Evolutionary conservation across 2,888 invertebrate species (phyloP), one percentile per base, ranked within the genome.

Genomic region (Thymelicus lineola): DNA sequence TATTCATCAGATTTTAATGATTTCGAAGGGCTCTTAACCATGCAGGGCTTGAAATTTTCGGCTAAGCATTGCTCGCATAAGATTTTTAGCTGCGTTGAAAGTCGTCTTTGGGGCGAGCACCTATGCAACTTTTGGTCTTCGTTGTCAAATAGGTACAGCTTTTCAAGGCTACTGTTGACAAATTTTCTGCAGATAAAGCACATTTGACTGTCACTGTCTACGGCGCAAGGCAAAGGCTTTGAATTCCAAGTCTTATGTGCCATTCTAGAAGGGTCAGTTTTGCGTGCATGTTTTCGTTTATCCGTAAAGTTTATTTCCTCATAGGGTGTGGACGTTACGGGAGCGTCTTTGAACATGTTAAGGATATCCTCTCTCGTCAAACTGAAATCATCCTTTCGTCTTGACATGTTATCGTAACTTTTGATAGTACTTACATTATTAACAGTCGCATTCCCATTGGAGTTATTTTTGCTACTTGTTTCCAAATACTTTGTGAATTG

Each of bases 271-370:
- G 93, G 93, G 73, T 93, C 91, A 7, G 87, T 89, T 77, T 93
- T 93, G 12, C 93, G 80, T 0, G 88, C 87, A 77, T 93, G 90
- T 38, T 85, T 83, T 12, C 90, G 79, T 73, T 91, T 91, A 38
- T 86, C 87, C 6, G 70, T 79, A 61, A 79, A 82, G 0, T 85
- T 81, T 45, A 79, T 84, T 42, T 87, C 88, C 10, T 80, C 79
- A 66, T 86, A 88, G 1, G 90, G 89, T n/a, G 88, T 70, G 1
- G 89, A 84, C 0, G 87, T 86, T 2, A 93, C 88, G 0, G 94
- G 94, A 0, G 92, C 86, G 78, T 93, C 90, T 79, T 93, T 93
- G 35, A 93, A 90, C 89, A 93, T 89, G 73, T 93, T 91, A 14
- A 93, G 74, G 38, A 93, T 84, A 60, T 92, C 90, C 57, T 93